These are phyloP conservation scores for Xanthorhoe designata DNA, from an alignment of 2,888 invertebrate species.

Conservation along the genomic window DNA sequence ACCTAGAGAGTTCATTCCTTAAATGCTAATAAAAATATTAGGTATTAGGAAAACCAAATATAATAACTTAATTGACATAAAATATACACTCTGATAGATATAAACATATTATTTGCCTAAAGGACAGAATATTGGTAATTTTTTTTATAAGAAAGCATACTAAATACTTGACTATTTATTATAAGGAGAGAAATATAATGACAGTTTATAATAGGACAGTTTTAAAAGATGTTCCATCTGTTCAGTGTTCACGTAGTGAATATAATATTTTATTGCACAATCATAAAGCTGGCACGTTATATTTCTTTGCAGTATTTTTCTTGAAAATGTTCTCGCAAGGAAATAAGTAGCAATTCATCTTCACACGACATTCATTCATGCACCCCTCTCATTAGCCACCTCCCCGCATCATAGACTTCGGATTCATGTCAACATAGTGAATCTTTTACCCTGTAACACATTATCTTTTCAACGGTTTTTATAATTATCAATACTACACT, in stretches of 20 bases:
- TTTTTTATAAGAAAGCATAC: too few species aligned
- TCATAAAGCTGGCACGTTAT: background rate
- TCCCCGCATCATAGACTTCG: constrained; percentile 35
- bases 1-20: background rate
- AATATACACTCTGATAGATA: too few species aligned
- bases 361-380: constrained; percentile 44
- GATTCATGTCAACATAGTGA: constrained; percentile 38
- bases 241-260: background rate
- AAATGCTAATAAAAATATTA: background rate
- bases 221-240: background rate
- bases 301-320: constrained; percentile 12
- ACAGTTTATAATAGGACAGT: too few species aligned
- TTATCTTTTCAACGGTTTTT: too few species aligned
- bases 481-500: too few species aligned
- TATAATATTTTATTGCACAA: background rate
- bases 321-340: constrained; percentile 35
- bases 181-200: too few species aligned
- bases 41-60: too few species aligned
- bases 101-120: too few species aligned
- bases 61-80: too few species aligned
- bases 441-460: background rate
- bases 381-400: constrained; percentile 52
- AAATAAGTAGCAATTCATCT: constrained; percentile 40
- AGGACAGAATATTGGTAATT: too few species aligned
- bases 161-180: too few species aligned